Conservation (phyloP, 2,888 invertebrate species). For the Terebella lapidaria region DNA sequence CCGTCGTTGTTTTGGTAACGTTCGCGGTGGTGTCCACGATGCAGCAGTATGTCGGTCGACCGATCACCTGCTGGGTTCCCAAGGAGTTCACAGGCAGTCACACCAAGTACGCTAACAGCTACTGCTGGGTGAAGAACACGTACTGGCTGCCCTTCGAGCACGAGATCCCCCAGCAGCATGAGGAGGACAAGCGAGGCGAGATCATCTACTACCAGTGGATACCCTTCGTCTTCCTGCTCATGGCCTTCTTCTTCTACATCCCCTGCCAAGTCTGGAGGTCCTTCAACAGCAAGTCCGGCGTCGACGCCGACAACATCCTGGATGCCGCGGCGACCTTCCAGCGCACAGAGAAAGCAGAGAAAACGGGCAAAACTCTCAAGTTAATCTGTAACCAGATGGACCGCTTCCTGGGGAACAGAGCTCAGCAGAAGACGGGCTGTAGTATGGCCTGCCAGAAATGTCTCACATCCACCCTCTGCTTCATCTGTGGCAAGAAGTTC, state of each 20-base stretch:
- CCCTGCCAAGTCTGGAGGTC: conserved; percentile 24
- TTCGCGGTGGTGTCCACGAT: conserved; percentile 15
- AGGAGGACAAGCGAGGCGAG: not conserved
- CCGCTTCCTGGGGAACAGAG: conserved; percentile 12
- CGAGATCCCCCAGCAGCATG: conserved; percentile 14
- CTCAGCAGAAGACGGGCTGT: not conserved
- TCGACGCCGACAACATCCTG: conserved; percentile 22
- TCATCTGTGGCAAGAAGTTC: conserved; percentile 4
- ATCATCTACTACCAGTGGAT: conserved; percentile 32
- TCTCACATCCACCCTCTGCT: not conserved
- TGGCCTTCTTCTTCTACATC: conserved; percentile 48
- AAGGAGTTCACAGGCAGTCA: conserved; percentile 23
- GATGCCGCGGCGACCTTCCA: conserved; percentile 10
- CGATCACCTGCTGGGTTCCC: conserved; percentile 25
- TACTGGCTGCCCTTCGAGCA: conserved; percentile 19
- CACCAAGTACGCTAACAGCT: conserved; percentile 22
- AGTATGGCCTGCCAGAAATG: not conserved
- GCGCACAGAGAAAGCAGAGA: conserved; percentile 8
- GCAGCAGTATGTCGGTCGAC: conserved; percentile 16
- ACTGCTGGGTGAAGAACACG: conserved; percentile 25
- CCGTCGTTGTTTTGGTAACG: conserved; percentile 13
- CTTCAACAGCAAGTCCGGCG: conserved; percentile 15
- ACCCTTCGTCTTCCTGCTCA: conserved; percentile 42
- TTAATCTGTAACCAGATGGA: conserved; percentile 20
- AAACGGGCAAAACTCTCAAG: conserved; percentile 2